Evolutionary conservation across 2,113 vertebrate genomes (phyloP), one percentile per base, ranked within the genome.

Genomic region (Nerophis ophidion): DNA sequence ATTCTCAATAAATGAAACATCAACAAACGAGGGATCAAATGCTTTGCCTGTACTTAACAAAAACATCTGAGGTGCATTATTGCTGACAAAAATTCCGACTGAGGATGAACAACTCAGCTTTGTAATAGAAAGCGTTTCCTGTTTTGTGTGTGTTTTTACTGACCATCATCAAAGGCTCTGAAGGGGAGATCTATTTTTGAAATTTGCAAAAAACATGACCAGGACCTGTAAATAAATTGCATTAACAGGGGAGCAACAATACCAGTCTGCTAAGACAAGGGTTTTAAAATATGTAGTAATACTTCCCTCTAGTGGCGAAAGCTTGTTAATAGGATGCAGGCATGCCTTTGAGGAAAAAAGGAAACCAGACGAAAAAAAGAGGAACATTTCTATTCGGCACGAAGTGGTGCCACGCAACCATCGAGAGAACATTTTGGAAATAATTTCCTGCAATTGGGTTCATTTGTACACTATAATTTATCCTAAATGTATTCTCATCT

Each of bases 41-140:
- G 87, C 84, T 88, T 88, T 85, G 57, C 63, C 70, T 75, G 69
- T 60, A 76, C 83, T 87, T 85, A 87, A 87, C 83, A 84, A 78
- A 84, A 84, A 83, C 88, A 90, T 91, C 85, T 90, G 88, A 89
- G 70, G 73, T 73, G 69, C 72, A 87, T 90, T 91, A 90, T 85
- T 81, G 33, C 76, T 80, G 76, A 82, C 67, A 84, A 64, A 76
- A 68, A 59, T 74, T 68, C 81, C 73, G 77, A 80, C 65, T 62
- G 65, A 62, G 79, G 81, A 80, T 81, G 78, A 80, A 79, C 78
- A 64, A 66, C 63, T 65, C 26, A 19, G 66, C 66, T 79, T 73
- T 82, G 67, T 70, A 80, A 79, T 72, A 79, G 66, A 79, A 67
- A 46, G 65, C 64, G 72, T 74, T 88, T 79, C 72, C 72, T 69